Base-by-base conservation (phyloP, 2,888 invertebrate species). In the Steromphala cineraria region DNA sequence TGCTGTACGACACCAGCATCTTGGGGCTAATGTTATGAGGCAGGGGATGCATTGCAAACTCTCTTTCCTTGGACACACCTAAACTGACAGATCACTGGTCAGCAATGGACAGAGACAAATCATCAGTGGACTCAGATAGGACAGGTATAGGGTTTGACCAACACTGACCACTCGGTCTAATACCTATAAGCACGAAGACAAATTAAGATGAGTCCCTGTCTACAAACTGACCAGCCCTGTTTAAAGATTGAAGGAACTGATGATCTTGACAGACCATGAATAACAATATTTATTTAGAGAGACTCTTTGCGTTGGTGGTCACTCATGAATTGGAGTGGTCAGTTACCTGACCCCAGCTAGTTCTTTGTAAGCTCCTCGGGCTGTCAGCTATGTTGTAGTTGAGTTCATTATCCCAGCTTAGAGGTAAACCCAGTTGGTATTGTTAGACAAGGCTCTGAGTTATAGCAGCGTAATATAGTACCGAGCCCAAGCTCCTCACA, bases 101-200 rank as follows among this genome's bases (percentile, higher is more conserved):
- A 46, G 46, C 46, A 46, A 13, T 8, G 46, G 46, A 10, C 46
- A 46, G 46, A 46, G 46, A 46, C 46, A 4, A 10, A 46, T 46
- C 46, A 46, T 46, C 46, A 46, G 46, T 10, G 46, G 46, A 10
- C 46, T 46, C 46, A 13, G 46, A 13, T 46, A 46, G 13, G 46
- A 46, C 46, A 46, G 46, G 10, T 10, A 36, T 36, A 46, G 10
- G 46, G 46, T 46, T 46, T 46, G 46, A 46, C 46, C 46, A 46
- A 46, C 46, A 46, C 46, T 46, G 46, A 46, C 46, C 46, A 46
- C 13, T 46, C 46, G 46, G 7, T 10, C 46, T 28, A 71, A 31
- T 40, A 71, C 40, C 71, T 40, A 17, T n/a, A 71, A 71, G 71
- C 71, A 71, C 71, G 71, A 71, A 71, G 36, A 71, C 71, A 71